Percentiles rank a stretch among this genome's conserved stretches.
phyloP scores from a whole-genome alignment of 2,113 vertebrate species.

The Asarcornis scutulata region DNA sequence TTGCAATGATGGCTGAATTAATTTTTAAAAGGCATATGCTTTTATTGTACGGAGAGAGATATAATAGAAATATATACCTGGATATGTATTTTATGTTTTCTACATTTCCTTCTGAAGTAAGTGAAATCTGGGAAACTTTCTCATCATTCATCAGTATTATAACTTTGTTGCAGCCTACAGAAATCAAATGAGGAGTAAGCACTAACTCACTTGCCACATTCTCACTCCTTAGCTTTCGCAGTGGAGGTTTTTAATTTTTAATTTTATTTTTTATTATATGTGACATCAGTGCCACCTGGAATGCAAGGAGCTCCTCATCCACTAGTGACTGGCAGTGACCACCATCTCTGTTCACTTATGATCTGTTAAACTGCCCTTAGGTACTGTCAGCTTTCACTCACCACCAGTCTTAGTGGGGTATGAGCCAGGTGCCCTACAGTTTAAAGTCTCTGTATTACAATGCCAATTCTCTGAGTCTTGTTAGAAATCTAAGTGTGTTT shows the following conservation, averaged over 20 bases:
- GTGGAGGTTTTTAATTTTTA: not conserved
- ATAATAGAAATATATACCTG: not conserved
- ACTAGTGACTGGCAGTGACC: not conserved
- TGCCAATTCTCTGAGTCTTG: not conserved
- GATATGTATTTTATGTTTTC: not conserved
- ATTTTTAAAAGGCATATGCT: not conserved
- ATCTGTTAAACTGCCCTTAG: not conserved
- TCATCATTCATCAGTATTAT: not conserved
- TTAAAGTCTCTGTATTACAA: not conserved
- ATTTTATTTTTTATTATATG: too few species aligned
- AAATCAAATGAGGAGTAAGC: not conserved
- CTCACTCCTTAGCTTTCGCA: not conserved
- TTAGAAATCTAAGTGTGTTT: not conserved
- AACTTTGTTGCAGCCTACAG: not conserved
- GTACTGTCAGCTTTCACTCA: not conserved
- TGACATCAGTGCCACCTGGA: not conserved
- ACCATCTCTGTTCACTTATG: not conserved
- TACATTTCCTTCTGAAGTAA: not conserved
- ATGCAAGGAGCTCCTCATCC: not conserved
- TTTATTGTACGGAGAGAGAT: not conserved
- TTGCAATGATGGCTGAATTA: not conserved
- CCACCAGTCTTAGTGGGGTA: not conserved
- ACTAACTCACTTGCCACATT: not conserved
- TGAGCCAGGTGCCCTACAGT: not conserved
- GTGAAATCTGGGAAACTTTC: not conserved